Evolutionary conservation across 2,113 vertebrate genomes (phyloP), one percentile per base, ranked within the genome.

Genomic region (Scolopax mira): DNA sequence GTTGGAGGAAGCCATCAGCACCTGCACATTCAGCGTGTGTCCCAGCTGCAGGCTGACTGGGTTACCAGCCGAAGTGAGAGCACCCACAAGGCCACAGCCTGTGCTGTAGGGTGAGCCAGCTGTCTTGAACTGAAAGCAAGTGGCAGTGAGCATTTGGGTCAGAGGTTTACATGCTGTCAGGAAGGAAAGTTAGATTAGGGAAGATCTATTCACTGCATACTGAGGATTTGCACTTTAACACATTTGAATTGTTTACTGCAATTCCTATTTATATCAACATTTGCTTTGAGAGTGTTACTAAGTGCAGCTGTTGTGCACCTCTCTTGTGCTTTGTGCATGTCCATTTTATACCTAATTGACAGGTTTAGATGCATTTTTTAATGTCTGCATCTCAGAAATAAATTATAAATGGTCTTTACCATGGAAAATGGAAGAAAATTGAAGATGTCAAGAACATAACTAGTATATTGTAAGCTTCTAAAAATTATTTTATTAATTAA

Each of bases 351-450:
- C 33, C 52, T 64, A 16, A 66, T 8, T 71, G 44, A 18, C 31
- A 33, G 13, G 23, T 74, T 88, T 78, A 49, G 33, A 7, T 51
- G 16, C 54, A 8, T 11, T 9, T 41, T 89, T 73, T 37, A 54
- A 69, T 55, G 14, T 74, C 69, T 89, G 21, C 30, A 28, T 73
- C 42, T 67, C 48, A 57, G 80, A 81, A 90, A 80, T 80, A 54
- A 3, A 17, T 48, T 33, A n/a, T 67, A 82, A 91, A 57, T 83
- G 94, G 94, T 96, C 85, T 96, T 93, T 90, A 37, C 55, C 22
- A 8, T 78, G 77, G 70, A 92, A 95, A 96, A 94, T 80, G 77
- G 88, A 97, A 97, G 94, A 95, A 96, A 93, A 96, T 77, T 94
- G 62, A 48, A 64, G 55, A 93, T 94, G 94, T 94, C 88, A 71